phyloP scores from a whole-genome alignment of 1,140 invertebrate species.

The Hydropsyche tenuis region DNA sequence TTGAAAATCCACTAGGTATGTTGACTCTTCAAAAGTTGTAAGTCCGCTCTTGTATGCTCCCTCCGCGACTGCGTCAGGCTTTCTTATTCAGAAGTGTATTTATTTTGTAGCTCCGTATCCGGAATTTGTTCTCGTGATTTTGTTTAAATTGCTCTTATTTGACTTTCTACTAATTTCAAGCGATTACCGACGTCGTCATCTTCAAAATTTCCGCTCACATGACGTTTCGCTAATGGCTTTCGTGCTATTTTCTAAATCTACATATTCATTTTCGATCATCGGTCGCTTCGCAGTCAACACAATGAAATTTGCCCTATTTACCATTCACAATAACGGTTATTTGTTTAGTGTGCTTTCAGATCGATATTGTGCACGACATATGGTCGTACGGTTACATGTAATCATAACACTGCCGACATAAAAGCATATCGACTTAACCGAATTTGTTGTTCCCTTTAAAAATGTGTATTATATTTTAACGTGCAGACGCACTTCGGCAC shows the following conservation, averaged over 20 bases:
- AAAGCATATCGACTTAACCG: not conserved
- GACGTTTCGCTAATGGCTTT: no score
- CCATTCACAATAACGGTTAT: no score
- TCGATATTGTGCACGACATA: not conserved
- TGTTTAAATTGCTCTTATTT: no score
- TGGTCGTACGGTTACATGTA: not conserved
- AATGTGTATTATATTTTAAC: not conserved
- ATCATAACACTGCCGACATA: not conserved
- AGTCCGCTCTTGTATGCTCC: not conserved
- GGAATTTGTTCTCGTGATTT: not conserved
- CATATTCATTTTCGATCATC: no score
- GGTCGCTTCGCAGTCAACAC: no score
- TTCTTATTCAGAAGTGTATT: slow-evolving; percentile 7
- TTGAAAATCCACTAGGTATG: not conserved
- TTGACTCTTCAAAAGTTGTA: not conserved
- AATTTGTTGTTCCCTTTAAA: not conserved
- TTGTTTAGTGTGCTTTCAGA: no score
- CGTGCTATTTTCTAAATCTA: no score
- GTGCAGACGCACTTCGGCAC: not conserved
- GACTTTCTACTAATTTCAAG: no score
- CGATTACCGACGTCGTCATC: no score
- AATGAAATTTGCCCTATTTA: no score
- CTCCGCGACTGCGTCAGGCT: not conserved
- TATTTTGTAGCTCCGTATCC: not conserved
- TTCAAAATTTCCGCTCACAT: no score